A percentile compares a stretch with the other conserved stretches of the same genome.
These are phyloP conservation scores for Nephrotoma guestfalica DNA, from an alignment of 2,888 invertebrate species.

Conservation along the genomic window DNA sequence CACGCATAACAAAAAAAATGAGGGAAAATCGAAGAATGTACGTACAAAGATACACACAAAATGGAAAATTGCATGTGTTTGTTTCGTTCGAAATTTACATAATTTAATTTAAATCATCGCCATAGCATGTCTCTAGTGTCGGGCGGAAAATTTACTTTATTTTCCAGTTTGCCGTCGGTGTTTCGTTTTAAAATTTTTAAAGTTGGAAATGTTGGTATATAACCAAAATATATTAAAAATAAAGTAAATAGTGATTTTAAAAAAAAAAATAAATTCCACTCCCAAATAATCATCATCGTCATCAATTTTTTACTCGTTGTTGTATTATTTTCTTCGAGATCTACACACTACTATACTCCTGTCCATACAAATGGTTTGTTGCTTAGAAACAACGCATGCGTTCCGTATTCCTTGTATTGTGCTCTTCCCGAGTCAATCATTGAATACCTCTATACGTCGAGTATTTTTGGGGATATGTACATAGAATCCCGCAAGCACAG, in stretches of 20 bases:
- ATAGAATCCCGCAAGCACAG: neutral
- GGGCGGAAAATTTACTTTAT: neutral
- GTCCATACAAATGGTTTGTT: neutral
- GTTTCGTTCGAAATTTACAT: neutral
- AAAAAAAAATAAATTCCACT: neutral
- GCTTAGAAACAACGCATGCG: constrained; percentile 3
- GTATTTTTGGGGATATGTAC: neutral
- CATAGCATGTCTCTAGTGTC: neutral
- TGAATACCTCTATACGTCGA: neutral
- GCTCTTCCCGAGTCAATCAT: neutral
- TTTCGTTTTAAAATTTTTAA: neutral
- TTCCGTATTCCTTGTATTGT: neutral
- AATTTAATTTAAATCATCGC: neutral
- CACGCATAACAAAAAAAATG: neutral
- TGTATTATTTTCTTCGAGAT: neutral
- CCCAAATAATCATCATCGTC: neutral
- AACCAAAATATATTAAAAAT: neutral
- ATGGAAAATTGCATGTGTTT: neutral
- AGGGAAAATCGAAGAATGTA: neutral
- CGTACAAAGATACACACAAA: neutral
- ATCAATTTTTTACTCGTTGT: neutral
- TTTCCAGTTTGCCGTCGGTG: neutral
- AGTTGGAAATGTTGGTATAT: neutral
- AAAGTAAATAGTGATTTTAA: neutral
- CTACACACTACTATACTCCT: neutral